phyloP scores from a whole-genome alignment of 2,888 invertebrate genomes.

The Eilema griseolum region DNA sequence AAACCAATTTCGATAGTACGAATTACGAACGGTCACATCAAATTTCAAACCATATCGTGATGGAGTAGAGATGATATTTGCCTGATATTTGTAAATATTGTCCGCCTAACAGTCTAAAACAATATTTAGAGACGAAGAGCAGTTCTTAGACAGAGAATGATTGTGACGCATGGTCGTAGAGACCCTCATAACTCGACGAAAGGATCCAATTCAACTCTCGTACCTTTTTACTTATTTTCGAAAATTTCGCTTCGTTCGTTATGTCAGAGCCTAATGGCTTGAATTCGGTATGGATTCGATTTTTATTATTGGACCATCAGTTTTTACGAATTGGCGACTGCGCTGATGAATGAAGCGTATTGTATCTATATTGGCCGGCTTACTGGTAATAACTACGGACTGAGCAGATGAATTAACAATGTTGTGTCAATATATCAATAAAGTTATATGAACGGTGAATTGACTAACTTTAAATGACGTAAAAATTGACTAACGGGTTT shows the following conservation, averaged over 20 bases:
- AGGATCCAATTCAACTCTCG: slow-evolving; percentile 58
- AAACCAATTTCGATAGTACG: slow-evolving; percentile 45
- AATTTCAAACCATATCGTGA: slow-evolving; percentile 27
- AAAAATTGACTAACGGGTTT: too few relatives aligned
- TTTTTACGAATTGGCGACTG: slow-evolving; percentile 38
- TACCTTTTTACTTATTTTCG: slow-evolving; percentile 59
- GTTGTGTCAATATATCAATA: not conserved
- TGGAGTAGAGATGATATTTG: slow-evolving; percentile 42
- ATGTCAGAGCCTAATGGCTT: slow-evolving; percentile 41
- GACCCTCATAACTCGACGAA: slow-evolving; percentile 64
- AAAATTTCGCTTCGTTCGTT: slow-evolving; percentile 51
- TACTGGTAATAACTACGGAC: slow-evolving; percentile 11
- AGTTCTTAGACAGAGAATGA: slow-evolving; percentile 70
- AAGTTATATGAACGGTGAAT: not conserved
- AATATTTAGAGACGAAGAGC: slow-evolving; percentile 66
- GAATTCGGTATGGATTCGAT: slow-evolving; percentile 47
- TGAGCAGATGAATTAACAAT: slow-evolving; percentile 10
- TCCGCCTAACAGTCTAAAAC: slow-evolving; percentile 59
- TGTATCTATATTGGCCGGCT: slow-evolving; percentile 15
- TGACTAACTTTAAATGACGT: too few relatives aligned
- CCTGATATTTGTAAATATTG: slow-evolving; percentile 35
- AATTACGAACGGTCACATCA: slow-evolving; percentile 27
- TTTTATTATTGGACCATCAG: slow-evolving; percentile 45
- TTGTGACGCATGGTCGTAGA: slow-evolving; percentile 67
- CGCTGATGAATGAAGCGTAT: slow-evolving; percentile 17